Base-by-base conservation (phyloP, 1,140 invertebrate species). In the Harpegnathos saltator region DNA sequence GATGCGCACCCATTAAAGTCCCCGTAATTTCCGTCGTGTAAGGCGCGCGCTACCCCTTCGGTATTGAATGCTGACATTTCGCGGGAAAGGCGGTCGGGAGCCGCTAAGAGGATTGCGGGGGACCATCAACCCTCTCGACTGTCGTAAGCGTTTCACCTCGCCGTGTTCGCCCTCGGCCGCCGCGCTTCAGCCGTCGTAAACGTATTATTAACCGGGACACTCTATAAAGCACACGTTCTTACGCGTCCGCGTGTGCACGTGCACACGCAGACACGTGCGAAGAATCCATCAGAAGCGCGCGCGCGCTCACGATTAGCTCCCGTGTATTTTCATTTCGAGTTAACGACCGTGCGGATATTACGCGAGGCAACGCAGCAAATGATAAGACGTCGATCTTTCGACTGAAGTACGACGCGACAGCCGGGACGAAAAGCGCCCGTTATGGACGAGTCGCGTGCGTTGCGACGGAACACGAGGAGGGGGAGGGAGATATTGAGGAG, bases 71-170 rank as follows among this genome's bases (percentile, higher is more conserved):
- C 71, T 77, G 85, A 87, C 85, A 71, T 82, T 82, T 87, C 71
- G 73, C 26, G 72, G 65, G 63, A 58, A 84, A 59, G 50, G 33
- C 15, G 58, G 58, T 62, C 19, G 65, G 26, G 38, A 71, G 33
- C n/a, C 71, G 69, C 85, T 87, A 87, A 87, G 78, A 87, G 85
- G 85, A 87, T 87, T 85, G 85, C 61, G 83, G 83, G 65, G 85
- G 63, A 82, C 83, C 83, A 72, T 87, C 77, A 77, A 85, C 83
- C 65, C 83, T 68, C 24, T 22, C 75, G 54, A 58, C 33, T 80
- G 78, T 62, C 69, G 85, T 85, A 83, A 85, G 58, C 78, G 33
- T 44, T 38, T 15, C 69, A 61, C 38, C 22, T n/a, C 54, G n/a
- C 44, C 59, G 7, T n/a, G 33, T 69, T 72, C 68, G 19, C 68